Base-by-base conservation (phyloP, 2,113 vertebrate genomes). In the Riparia riparia region DNA sequence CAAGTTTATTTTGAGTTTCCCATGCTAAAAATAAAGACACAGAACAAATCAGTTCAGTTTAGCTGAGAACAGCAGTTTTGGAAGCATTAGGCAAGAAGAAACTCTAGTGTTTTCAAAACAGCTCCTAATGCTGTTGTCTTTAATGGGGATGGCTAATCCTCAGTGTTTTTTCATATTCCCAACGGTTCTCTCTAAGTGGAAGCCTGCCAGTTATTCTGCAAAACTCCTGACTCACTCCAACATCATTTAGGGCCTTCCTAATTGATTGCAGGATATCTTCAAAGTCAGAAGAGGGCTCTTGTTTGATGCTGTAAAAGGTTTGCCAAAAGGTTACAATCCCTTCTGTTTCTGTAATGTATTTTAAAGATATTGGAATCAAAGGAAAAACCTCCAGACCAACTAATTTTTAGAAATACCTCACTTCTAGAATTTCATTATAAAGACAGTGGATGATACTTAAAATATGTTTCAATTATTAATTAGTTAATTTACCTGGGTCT, bases 61-160 rank as follows among this genome's bases (percentile, higher is more conserved):
- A 89, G 71, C 80, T 96, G 96, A 96, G 88, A 96, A 73, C 58
- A 89, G 90, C 93, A 94, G 19, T 66, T 93, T 92, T 88, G 85
- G 86, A 87, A 95, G 80, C 64, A 96, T 86, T 66, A 93, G 88
- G 68, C 68, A 69, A 88, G 79, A 83, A 79, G 63, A 50, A 86
- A 34, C 74, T 66, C 57, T 49, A 13, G 34, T 86, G 88, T 96
- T 96, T 95, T 89, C 89, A 81, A 95, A 96, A 94, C 68, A 96
- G 42, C 37, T 74, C 56, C 49, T 93, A 87, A 96, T 82, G 63
- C 81, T 92, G 70, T 79, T 92, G 68, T 81, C 81, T 95, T 88
- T 96, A 95, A 93, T 79, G 68, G 39, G 76, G 66, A 51, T 79
- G 57, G 83, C 64, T 96, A 86, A 96, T 94, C 74, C 87, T 87